Base-by-base conservation (phyloP, 1,140 invertebrate species). In the Drosophila suzukii region DNA sequence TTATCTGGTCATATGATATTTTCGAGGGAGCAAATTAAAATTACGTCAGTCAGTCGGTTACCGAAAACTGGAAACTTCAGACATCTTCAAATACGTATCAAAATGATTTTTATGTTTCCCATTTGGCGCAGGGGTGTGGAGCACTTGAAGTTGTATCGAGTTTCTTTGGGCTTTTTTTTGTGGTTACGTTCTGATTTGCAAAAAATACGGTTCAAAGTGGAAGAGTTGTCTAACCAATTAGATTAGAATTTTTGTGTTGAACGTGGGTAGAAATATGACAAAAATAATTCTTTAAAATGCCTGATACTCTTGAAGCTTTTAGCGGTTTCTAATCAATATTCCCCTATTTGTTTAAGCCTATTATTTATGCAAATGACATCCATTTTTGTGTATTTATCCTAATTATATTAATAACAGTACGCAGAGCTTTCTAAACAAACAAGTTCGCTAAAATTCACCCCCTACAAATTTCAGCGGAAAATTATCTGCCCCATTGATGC, bases 1-100 rank as follows among this genome's bases (percentile, higher is more conserved):
- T 77, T 77, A 77, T 77, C 53, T 70, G 75, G 75, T 77, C 75
- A 77, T 61, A 62, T 77, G 74, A 77, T 77, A 77, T 77, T 77
- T 77, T 77, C 30, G 6, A 34, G 65, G 51, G 15, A 53, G 53
- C 36, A 77, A 77, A 77, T 77, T 77, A 77, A 77, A 76, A 77
- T 68, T 76, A 53, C 74, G 74, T 76, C 73, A 76, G 53, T 54
- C 60, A 75, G 73, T 47, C 72, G 65, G 73, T 38, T 60, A 43
- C 60, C 51, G 24, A 65, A 51, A 75, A 59, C 44, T 39, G 32
- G 74, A 70, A 68, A 77, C 74, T 47, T 76, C 74, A 77, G 55
- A 76, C 62, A 56, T 68, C 74, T 77, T 76, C 73, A 76, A 76
- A 65, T 58, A 46, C 30, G 17, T 47, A 41, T 38, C 10, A 49